Conservation (phyloP, 2,888 invertebrate species). For the Pseudococcus viburni region DNA sequence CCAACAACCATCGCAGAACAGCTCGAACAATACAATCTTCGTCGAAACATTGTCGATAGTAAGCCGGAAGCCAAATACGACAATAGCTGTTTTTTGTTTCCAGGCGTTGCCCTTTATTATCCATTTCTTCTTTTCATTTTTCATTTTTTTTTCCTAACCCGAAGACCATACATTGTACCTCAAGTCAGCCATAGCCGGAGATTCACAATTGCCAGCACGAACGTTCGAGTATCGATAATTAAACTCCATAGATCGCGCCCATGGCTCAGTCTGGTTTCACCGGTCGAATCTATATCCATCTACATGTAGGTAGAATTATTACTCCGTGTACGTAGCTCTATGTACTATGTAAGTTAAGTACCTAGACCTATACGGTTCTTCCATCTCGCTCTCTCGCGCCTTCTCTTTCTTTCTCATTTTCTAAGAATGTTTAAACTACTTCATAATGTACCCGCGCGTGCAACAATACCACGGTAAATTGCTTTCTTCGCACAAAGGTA, state of each 20-base stretch:
- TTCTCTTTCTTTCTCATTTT: background rate
- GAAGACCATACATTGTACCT: no score
- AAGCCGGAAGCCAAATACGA: constrained; percentile 62
- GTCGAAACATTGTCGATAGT: constrained; percentile 11
- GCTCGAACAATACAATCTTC: background rate
- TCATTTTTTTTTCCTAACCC: background rate
- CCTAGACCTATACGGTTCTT: background rate
- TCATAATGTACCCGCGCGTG: constrained; percentile 33
- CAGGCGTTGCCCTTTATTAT: constrained; percentile 59
- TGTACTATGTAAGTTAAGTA: background rate
- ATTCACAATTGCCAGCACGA: no score
- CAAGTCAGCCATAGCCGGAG: no score
- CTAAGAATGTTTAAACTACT: constrained; percentile 43
- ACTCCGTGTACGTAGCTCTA: no score
- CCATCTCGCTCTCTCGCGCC: no score
- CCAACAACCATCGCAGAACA: background rate
- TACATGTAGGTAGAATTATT: no score
- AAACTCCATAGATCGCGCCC: no score
- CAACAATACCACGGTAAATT: constrained; percentile 19
- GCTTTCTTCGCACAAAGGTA: constrained; percentile 37
- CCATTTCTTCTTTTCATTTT: background rate
- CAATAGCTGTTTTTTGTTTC: constrained; percentile 53
- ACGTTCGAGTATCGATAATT: no score
- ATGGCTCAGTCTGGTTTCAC: no score
- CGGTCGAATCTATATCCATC: no score